These are phyloP conservation scores for Neocrepidodera transversa DNA, from an alignment of 2,888 invertebrate species.

Conservation along the genomic window DNA sequence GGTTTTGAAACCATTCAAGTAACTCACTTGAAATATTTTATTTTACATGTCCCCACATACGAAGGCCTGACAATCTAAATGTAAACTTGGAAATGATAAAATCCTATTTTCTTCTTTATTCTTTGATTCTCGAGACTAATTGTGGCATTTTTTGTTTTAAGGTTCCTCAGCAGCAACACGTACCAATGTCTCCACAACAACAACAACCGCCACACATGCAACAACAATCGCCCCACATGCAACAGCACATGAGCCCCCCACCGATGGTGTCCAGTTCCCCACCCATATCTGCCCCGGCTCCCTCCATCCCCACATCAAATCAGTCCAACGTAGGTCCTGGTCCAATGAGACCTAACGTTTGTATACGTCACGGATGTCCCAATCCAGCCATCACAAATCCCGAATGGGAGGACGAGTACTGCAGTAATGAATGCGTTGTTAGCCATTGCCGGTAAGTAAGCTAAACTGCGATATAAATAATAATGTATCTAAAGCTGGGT, in stretches of 20 bases:
- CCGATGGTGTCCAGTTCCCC: constrained; percentile 65
- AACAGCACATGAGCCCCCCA: constrained; percentile 59
- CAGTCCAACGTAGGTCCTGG: constrained; percentile 49
- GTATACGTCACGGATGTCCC: constrained; percentile 88
- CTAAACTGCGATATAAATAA: constrained; percentile 3
- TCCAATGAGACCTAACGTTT: constrained; percentile 64
- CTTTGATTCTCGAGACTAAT: no score
- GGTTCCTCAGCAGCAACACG: constrained; percentile 55
- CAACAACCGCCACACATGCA: constrained; percentile 52
- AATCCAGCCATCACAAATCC: constrained; percentile 90
- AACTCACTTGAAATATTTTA: no score
- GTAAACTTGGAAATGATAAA: no score
- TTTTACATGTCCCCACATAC: no score
- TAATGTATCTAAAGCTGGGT: no score
- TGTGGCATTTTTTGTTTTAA: constrained; percentile 20
- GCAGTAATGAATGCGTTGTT: constrained; percentile 96
- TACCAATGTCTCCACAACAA: constrained; percentile 57
- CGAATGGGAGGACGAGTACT: constrained; percentile 97
- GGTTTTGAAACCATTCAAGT: no score
- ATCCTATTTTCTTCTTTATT: no score
- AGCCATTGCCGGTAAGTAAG: constrained; percentile 85
- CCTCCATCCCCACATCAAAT: constrained; percentile 60
- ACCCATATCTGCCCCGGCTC: constrained; percentile 59
- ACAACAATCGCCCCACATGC: constrained; percentile 40
- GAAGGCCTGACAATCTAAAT: no score